Evolutionary conservation across 2,113 vertebrate species (phyloP).

Genomic region (Asarcornis scutulata): DNA sequence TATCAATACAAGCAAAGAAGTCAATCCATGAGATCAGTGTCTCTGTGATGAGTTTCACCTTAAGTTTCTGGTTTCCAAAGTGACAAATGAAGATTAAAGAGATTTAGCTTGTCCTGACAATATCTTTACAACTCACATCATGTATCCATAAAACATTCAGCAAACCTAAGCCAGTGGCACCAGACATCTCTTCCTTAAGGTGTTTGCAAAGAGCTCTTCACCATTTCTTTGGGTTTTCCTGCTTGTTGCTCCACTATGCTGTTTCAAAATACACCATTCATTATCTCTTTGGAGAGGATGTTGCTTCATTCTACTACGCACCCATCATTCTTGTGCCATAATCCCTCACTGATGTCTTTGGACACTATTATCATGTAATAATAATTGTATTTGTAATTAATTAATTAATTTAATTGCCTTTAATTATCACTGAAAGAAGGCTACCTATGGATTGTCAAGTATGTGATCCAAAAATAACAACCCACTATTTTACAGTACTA

Average conservation of each 20-base stretch:
- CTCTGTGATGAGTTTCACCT: not conserved
- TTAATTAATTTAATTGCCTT: not conserved
- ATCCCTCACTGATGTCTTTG: not conserved
- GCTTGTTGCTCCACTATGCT: not conserved
- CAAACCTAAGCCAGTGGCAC: not conserved
- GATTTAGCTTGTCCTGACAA: not conserved
- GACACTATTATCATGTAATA: not conserved
- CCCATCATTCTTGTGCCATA: not conserved
- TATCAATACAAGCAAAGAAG: not conserved
- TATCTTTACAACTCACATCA: not conserved
- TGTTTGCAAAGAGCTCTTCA: not conserved
- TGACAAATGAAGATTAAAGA: not conserved
- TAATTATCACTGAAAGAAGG: not conserved
- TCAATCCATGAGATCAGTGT: too few species aligned
- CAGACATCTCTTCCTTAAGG: not conserved
- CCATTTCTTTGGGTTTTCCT: not conserved
- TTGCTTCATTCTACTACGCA: not conserved
- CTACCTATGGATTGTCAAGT: not conserved
- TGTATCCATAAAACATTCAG: not conserved
- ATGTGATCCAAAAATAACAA: not conserved
- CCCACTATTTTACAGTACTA: not conserved
- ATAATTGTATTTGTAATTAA: too few species aligned
- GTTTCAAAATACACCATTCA: not conserved
- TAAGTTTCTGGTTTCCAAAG: not conserved
- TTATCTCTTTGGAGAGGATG: not conserved